Base-by-base conservation (phyloP, 1,140 invertebrate species). In the Ridgeia piscesae region DNA sequence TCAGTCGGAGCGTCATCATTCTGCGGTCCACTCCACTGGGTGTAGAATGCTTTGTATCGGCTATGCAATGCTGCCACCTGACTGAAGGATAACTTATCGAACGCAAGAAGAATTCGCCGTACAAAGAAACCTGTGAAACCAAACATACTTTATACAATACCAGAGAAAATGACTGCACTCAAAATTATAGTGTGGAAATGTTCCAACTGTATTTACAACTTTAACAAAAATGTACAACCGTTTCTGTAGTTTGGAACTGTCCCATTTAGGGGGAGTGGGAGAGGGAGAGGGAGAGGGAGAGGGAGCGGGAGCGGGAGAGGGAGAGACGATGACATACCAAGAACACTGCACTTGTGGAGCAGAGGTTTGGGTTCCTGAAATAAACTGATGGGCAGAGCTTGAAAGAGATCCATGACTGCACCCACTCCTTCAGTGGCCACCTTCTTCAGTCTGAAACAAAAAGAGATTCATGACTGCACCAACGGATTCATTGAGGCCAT, bases 41-140 rank as follows among this genome's bases (percentile, higher is more conserved):
- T 77, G 58, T 77, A 77, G 58, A 77, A 77, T 9, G 58, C 58
- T 77, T 77, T 77, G 27, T 77, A 77, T 21, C 92, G 94, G 34
- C 89, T 93, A 90, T 93, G 94, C 0, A 96, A 91, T 89, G 94
- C 94, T 11, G 92, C 95, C 89, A 98, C 97, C 96, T 98, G 97
- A 48, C 97, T 97, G 96, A 98, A 98, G 35, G 97, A 97, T 88
- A 98, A 95, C 95, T 97, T 98, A 94, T 98, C 97, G 95, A 98
- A 97, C 92, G 97, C 97, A 1, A 98, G 96, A 92, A 97, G 97
- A 94, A 98, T 97, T 94, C 98, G 96, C 93, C 98, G 96, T 92
- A 98, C 96, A 95, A 98, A 98, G 92, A 98, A 95, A 34, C 97
- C 97, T 96, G 96, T 95, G 95, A 97, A 96, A 88, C 33, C 50